These are phyloP conservation scores for Lepisosteus osseus DNA, from an alignment of 2,113 vertebrate species.

Conservation along the genomic window DNA sequence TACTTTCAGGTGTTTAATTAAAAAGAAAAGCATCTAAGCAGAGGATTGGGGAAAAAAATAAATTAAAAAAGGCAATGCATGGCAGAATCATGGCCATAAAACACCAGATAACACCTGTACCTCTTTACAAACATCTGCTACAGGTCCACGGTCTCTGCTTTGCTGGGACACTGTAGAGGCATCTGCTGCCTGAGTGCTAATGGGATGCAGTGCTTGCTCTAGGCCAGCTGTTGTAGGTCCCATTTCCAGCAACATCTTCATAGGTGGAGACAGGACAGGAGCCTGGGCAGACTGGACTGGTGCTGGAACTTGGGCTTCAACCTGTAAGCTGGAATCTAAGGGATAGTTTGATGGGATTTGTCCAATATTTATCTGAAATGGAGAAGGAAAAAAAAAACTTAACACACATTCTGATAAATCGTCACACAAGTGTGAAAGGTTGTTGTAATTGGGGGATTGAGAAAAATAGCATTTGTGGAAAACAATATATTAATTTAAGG, in stretches of 20 bases:
- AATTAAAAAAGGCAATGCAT: too few species aligned
- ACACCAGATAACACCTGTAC: too few species aligned
- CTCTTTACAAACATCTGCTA: neutral
- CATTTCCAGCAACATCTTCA: conserved; percentile 38
- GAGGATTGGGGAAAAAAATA: too few species aligned
- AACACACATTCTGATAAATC: neutral
- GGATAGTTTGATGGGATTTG: conserved; percentile 11
- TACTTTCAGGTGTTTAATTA: too few species aligned
- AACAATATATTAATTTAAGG: neutral
- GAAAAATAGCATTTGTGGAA: conserved; percentile 16
- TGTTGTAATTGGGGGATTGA: conserved; percentile 17
- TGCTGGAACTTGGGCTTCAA: conserved; percentile 40
- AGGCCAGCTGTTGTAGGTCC: conserved; percentile 29
- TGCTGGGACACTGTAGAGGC: conserved; percentile 32
- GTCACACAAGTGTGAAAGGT: neutral
- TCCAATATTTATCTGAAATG: conserved; percentile 30
- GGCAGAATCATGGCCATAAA: too few species aligned
- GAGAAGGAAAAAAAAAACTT: conserved; percentile 5
- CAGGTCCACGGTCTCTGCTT: neutral
- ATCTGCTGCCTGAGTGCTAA: conserved; percentile 56
- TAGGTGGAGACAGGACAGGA: conserved; percentile 38
- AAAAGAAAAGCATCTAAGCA: too few species aligned
- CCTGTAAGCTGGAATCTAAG: conserved; percentile 21
- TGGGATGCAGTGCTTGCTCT: conserved; percentile 59
- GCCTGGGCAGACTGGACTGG: conserved; percentile 28